Evolutionary conservation across 2,113 vertebrate genomes (phyloP).

Genomic region (Eira barbara): DNA sequence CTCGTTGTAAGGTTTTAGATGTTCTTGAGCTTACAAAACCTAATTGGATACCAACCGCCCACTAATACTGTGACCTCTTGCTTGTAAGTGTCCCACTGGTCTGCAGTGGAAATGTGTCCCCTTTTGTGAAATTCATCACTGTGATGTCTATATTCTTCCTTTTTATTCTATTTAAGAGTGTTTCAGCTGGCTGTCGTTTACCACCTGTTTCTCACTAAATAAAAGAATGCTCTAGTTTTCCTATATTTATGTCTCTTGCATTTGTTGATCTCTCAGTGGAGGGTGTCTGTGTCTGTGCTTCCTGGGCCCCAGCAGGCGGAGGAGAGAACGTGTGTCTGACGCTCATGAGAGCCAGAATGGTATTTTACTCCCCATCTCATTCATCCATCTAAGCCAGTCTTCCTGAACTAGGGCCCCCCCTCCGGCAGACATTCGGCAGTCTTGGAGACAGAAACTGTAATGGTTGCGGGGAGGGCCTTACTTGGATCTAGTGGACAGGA

Average conservation of each 20-base stretch:
- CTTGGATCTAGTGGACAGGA: neutral
- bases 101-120: neutral
- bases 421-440: neutral
- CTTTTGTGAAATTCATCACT: neutral
- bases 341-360: neutral
- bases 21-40: constrained; percentile 25
- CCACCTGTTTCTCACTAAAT: neutral
- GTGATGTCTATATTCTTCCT: neutral
- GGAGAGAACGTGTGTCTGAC: neutral
- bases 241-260: neutral
- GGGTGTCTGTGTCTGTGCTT: neutral
- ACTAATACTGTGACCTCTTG: neutral
- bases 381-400: fast-evolving
- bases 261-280: neutral
- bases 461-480: neutral
- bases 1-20: constrained; percentile 10
- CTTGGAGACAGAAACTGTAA: neutral
- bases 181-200: neutral
- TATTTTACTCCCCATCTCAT: neutral
- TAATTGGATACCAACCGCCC: neutral
- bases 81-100: neutral
- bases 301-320: fast-evolving
- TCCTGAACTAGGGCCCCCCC: neutral
- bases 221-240: constrained; percentile 39
- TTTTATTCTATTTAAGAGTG: neutral